Evolutionary conservation across 2,113 vertebrate genomes (phyloP).

Genomic region (Lates calcarifer): DNA sequence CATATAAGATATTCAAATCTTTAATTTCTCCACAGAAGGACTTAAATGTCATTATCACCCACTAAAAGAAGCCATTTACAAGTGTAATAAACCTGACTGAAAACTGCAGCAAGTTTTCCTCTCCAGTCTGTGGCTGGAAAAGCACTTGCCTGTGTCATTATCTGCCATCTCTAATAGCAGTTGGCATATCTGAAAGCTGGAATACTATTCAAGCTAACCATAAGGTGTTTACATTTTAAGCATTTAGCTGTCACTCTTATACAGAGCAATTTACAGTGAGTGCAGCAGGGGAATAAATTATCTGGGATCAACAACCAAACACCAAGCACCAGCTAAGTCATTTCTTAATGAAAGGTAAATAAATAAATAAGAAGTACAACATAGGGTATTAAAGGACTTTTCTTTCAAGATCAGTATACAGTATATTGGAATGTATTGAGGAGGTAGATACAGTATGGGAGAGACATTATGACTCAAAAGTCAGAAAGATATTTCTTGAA

Average conservation of each 20-base stretch:
- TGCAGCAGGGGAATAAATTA: constrained; percentile 41
- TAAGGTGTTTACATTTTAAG: constrained; percentile 46
- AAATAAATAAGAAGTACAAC: not conserved
- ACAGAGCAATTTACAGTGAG: constrained; percentile 1
- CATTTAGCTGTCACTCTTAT: constrained; percentile 45
- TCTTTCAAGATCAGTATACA: not conserved
- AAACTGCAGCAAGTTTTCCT: not conserved
- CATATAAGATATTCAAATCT: not conserved
- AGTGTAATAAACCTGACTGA: constrained; percentile 1
- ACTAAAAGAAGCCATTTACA: constrained; percentile 1
- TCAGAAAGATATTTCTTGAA: not conserved
- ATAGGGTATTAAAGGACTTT: not conserved
- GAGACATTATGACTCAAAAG: not conserved
- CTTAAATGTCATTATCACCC: not conserved
- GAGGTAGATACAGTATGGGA: not conserved
- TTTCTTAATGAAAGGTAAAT: not conserved
- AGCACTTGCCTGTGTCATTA: constrained; percentile 31
- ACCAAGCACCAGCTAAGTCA: not conserved
- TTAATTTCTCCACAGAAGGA: not conserved
- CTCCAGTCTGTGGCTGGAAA: constrained; percentile 3
- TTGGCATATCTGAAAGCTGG: constrained; percentile 14
- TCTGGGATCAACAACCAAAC: constrained; percentile 30
- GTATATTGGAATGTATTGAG: not conserved
- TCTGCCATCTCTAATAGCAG: constrained; percentile 49
- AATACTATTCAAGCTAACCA: constrained; percentile 28